These are phyloP conservation scores for Halisarca cf. caerulea DNA, from an alignment of 37 sponge, comb jelly and placozoan species.

Conservation along the genomic window DNA sequence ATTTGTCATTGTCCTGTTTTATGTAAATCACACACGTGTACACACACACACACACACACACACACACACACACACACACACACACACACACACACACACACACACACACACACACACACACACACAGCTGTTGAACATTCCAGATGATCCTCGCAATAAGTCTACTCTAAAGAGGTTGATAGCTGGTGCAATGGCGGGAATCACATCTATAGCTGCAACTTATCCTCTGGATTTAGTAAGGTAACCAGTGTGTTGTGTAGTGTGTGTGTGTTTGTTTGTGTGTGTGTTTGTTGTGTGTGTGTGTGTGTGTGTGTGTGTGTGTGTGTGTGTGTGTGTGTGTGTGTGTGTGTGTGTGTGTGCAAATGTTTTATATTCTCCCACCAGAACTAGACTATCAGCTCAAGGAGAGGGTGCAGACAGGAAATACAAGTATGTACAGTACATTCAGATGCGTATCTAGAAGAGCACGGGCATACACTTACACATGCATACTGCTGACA, in stretches of 20 bases:
- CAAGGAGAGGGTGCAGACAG: slow-evolving; percentile 54
- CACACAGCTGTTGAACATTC: slow-evolving; percentile 48
- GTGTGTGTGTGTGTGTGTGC: neutral
- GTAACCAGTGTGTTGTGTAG: neutral
- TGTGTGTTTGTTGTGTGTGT: neutral
- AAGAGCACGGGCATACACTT: neutral
- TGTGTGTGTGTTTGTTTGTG: neutral
- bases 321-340: neutral
- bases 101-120: slow-evolving; percentile 1
- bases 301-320: neutral
- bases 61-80: neutral
- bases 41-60: neutral
- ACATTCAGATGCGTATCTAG: neutral
- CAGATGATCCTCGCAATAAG: slow-evolving; percentile 35
- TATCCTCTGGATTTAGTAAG: slow-evolving; percentile 74
- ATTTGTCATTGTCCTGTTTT: no score
- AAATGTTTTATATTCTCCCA: neutral
- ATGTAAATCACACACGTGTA: neutral
- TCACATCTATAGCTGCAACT: slow-evolving; percentile 55
- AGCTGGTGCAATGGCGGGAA: slow-evolving; percentile 74
- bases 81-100: neutral
- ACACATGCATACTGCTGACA: neutral
- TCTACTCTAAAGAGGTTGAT: slow-evolving; percentile 40
- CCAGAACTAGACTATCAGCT: slow-evolving; percentile 59
- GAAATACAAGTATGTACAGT: slow-evolving; percentile 44